Percentiles rank a stretch among this genome's conserved stretches.
Evolutionary conservation across 2,888 invertebrate genomes (phyloP).

Genomic region (Yponomeuta sedellus): DNA sequence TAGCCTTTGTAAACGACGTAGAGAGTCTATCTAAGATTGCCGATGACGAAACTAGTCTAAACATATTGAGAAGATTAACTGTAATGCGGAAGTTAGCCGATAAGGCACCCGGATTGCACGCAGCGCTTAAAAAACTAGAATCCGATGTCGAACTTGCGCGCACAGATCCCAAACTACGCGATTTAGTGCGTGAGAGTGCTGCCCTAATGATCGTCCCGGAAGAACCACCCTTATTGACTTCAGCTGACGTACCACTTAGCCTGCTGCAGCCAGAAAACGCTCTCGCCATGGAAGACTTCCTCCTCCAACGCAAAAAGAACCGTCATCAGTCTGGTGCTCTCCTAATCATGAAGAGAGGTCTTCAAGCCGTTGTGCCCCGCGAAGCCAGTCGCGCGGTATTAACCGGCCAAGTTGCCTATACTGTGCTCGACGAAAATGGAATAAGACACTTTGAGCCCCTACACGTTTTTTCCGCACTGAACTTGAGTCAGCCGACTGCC

Average conservation of each 20-base stretch:
- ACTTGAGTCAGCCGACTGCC: constrained; percentile 79
- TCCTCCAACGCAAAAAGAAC: constrained; percentile 76
- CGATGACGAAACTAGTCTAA: constrained; percentile 76
- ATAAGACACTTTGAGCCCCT: constrained; percentile 85
- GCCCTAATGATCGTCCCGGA: constrained; percentile 81
- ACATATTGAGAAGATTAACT: constrained; percentile 81
- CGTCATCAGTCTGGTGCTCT: constrained; percentile 71
- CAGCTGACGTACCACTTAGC: constrained; percentile 82
- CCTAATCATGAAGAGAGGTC: constrained; percentile 83
- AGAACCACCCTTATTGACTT: constrained; percentile 77
- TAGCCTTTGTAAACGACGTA: constrained; percentile 72
- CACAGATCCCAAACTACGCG: constrained; percentile 81
- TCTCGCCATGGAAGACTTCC: constrained; percentile 85
- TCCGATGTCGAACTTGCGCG: constrained; percentile 81
- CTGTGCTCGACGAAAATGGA: constrained; percentile 85
- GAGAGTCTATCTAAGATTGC: constrained; percentile 74
- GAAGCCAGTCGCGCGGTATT: constrained; percentile 84
- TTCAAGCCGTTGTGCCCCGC: constrained; percentile 85
- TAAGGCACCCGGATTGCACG: constrained; percentile 77
- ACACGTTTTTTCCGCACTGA: constrained; percentile 83
- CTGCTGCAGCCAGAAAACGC: constrained; percentile 82
- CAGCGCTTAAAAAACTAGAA: constrained; percentile 78
- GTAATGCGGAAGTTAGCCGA: constrained; percentile 84
- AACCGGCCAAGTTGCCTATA: constrained; percentile 85
- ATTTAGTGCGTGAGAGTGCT: constrained; percentile 84